phyloP scores from a whole-genome alignment of 2,888 invertebrate genomes.

The Troides oblongomaculatus region DNA sequence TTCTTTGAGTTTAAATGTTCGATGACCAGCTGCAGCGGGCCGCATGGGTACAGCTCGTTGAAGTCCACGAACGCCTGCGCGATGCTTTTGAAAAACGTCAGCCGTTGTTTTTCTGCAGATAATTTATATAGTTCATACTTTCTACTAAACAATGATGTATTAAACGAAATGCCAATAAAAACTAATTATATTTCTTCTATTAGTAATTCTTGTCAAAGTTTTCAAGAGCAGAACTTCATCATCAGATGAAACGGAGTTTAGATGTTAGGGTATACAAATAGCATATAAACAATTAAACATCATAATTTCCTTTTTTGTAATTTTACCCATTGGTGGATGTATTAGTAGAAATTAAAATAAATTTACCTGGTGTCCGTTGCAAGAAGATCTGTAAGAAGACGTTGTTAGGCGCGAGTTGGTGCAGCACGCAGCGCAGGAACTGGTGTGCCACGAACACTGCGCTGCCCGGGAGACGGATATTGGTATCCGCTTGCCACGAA shows the following conservation, averaged over 20 bases:
- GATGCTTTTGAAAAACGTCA: constrained; percentile 95
- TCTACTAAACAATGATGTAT: too few species aligned
- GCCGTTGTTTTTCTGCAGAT: constrained; percentile 82
- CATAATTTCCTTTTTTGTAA: too few species aligned
- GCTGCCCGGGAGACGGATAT: constrained; percentile 94
- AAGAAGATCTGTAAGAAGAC: constrained; percentile 98
- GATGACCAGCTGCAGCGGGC: constrained; percentile 93
- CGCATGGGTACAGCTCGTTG: constrained; percentile 95
- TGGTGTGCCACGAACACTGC: constrained; percentile 97
- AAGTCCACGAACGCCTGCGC: constrained; percentile 97
- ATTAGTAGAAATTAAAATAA: background rate
- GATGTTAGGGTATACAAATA: background rate
- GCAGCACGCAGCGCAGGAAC: constrained; percentile 96
- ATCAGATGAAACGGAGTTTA: too few species aligned
- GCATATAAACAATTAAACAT: too few species aligned
- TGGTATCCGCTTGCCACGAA: constrained; percentile 93
- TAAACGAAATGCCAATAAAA: too few species aligned
- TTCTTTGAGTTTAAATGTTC: constrained; percentile 82
- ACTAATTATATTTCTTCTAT: too few species aligned
- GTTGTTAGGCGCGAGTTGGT: constrained; percentile 97
- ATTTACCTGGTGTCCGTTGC: constrained; percentile 89
- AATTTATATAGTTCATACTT: background rate
- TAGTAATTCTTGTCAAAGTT: too few species aligned
- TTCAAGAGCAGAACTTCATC: too few species aligned
- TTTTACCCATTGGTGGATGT: too few species aligned